Conservation (phyloP, 1,140 invertebrate species). For the Akabosia matsudoensis region DNA sequence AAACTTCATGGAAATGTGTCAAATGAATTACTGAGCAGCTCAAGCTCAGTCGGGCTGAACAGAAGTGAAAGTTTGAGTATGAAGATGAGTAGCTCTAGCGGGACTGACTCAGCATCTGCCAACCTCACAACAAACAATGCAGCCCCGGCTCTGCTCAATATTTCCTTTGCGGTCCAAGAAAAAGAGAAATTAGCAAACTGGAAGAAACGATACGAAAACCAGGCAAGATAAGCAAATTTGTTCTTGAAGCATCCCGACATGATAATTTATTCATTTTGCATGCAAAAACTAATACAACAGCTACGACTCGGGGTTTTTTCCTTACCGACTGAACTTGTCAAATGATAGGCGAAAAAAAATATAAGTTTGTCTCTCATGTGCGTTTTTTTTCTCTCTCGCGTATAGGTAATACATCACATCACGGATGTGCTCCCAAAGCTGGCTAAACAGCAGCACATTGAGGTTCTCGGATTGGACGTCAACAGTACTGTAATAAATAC, state of each 20-base stretch:
- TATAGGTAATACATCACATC: slow-evolving; percentile 59
- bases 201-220: slow-evolving; percentile 49
- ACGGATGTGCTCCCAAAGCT: slow-evolving; percentile 57
- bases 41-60: background rate
- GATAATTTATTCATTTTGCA: no score
- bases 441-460: slow-evolving; percentile 57
- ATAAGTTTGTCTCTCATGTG: no score
- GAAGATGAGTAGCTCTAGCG: background rate
- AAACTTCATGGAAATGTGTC: background rate
- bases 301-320: no score
- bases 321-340: no score
- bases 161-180: slow-evolving; percentile 43
- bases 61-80: background rate
- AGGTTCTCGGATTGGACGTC: slow-evolving; percentile 61
- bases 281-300: no score
- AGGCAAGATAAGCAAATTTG: slow-evolving; percentile 48
- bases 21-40: background rate
- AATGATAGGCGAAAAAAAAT: slow-evolving; percentile 1
- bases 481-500: slow-evolving; percentile 58
- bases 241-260: slow-evolving; percentile 46
- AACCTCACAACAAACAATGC: background rate
- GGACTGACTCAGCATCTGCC: background rate
- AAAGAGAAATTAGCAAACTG: slow-evolving; percentile 48
- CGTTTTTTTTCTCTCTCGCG: no score
- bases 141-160: slow-evolving; percentile 33